A percentile compares a stretch with the other conserved stretches of the same genome.
Conservation (phyloP, 2,797 vertebrate species). For the Poecilia gillii region DNA sequence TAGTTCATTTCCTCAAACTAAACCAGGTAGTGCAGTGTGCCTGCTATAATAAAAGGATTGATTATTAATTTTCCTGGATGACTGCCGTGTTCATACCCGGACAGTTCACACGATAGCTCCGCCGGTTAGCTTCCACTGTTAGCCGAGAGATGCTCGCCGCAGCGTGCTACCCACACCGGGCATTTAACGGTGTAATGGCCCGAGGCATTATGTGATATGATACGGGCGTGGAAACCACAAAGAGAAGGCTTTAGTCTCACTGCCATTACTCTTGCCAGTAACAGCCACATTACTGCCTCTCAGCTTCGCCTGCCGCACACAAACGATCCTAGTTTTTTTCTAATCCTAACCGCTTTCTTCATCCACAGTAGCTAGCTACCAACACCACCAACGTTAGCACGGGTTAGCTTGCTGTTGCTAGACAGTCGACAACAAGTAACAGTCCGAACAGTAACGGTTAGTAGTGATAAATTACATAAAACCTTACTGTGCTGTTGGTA, state of each 20-base stretch:
- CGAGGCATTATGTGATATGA: conserved; percentile 10
- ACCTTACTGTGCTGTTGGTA: conserved; percentile 62
- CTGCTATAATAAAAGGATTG: not conserved
- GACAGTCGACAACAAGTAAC: conserved; percentile 23
- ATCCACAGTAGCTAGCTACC: conserved; percentile 72
- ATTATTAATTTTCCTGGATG: conserved; percentile 16
- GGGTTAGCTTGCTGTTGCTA: conserved; percentile 36
- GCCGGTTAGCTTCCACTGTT: conserved; percentile 55
- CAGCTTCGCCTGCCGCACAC: conserved; percentile 22
- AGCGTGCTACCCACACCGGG: conserved; percentile 34
- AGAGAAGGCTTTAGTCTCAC: conserved; percentile 8
- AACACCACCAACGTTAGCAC: conserved; percentile 49
- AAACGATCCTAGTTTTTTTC: conserved; percentile 18
- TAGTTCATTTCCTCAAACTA: not conserved
- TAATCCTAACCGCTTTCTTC: conserved; percentile 58
- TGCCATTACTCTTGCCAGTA: not conserved
- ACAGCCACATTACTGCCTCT: conserved; percentile 11
- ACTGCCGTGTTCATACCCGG: conserved; percentile 9
- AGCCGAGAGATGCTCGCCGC: conserved; percentile 24
- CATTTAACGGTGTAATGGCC: conserved; percentile 50
- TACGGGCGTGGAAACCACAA: conserved; percentile 21
- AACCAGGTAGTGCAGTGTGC: too few relatives aligned
- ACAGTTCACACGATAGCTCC: conserved; percentile 43
- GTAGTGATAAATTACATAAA: not conserved
- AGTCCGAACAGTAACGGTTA: not conserved